Percentiles rank a stretch among this genome's conserved stretches.
Conservation (phyloP, 2,113 vertebrate species). For the Pomatorhinus ruficollis region DNA sequence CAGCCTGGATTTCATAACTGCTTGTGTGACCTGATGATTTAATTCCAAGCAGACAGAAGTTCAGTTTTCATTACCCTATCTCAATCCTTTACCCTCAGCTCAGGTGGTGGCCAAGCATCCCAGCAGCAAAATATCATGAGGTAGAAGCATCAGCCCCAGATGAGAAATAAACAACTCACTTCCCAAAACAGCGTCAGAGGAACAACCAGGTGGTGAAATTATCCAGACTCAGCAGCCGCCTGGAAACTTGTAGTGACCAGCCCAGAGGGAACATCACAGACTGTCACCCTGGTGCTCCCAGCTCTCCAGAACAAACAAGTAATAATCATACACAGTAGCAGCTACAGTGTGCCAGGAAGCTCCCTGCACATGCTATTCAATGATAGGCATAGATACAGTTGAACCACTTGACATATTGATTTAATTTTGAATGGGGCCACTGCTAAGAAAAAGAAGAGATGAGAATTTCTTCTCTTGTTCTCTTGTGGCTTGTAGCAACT, state of each 20-base stretch:
- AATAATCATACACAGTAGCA: not conserved
- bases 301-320: not conserved
- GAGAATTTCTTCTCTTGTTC: not conserved
- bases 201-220: not conserved
- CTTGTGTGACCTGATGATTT: not conserved
- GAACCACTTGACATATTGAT: not conserved
- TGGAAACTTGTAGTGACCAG: not conserved
- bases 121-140: not conserved
- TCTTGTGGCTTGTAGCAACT: not conserved
- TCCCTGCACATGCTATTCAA: not conserved
- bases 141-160: not conserved
- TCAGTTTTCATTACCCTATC: not conserved
- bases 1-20: not conserved
- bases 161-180: not conserved
- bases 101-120: not conserved
- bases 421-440: not conserved
- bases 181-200: not conserved
- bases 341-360: not conserved
- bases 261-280: not conserved
- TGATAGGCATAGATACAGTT: no score
- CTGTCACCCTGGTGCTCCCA: not conserved
- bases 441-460: not conserved
- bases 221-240: not conserved
- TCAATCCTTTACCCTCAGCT: not conserved
- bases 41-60: not conserved